Evolutionary conservation across 1,140 invertebrate species (phyloP).

Genomic region (Brachystomella parvula): DNA sequence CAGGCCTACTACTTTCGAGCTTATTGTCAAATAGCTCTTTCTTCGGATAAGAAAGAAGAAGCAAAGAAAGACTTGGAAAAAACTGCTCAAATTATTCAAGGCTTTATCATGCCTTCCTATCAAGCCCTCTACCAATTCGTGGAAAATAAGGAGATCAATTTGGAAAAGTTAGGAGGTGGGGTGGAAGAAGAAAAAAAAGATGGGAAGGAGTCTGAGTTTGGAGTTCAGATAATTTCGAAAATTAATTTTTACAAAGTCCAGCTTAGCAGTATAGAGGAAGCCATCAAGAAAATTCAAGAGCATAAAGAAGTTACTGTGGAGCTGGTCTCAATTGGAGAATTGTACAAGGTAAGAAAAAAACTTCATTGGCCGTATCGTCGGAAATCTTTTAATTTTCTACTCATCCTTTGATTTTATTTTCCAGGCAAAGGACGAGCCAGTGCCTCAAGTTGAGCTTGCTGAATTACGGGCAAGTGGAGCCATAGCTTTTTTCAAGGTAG

Average conservation of each 20-base stretch:
- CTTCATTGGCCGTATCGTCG: background rate
- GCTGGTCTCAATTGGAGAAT: background rate
- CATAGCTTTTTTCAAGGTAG: background rate
- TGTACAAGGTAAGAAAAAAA: background rate
- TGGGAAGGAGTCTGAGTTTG: background rate
- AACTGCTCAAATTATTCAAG: background rate
- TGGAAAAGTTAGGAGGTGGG: background rate
- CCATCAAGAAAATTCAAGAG: background rate
- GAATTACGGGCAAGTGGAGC: background rate
- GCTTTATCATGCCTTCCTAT: background rate
- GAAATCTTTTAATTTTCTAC: background rate
- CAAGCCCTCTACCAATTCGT: background rate
- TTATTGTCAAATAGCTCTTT: background rate
- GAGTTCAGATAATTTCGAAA: background rate
- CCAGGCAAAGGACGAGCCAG: background rate
- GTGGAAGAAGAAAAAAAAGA: no score
- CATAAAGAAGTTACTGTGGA: background rate
- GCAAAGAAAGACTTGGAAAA: background rate
- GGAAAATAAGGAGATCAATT: background rate
- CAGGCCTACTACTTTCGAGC: background rate
- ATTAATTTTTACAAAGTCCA: background rate
- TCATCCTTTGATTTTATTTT: no score
- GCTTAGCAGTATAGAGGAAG: background rate
- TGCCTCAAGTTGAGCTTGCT: background rate
- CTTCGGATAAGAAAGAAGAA: background rate